Evolutionary conservation across 2,113 vertebrate species (phyloP).

Genomic region (Gavialis gangeticus): DNA sequence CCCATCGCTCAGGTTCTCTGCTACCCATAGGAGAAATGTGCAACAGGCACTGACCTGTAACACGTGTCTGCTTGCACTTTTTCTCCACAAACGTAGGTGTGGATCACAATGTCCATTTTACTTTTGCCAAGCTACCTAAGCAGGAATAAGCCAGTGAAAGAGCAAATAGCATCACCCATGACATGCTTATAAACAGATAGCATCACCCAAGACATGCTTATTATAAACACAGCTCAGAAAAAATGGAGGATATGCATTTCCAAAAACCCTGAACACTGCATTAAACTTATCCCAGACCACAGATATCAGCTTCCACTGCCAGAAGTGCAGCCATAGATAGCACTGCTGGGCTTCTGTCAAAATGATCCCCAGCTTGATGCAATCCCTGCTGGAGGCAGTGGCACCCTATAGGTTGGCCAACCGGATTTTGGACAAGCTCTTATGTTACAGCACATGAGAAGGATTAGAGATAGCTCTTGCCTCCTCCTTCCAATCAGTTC

Average conservation of each 20-base stretch:
- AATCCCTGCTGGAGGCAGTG: conserved; percentile 24
- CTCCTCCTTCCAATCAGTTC: background rate
- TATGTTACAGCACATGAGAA: background rate
- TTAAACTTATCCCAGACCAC: background rate
- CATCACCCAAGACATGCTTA: background rate
- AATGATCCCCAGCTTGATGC: conserved; percentile 26
- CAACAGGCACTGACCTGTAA: no score
- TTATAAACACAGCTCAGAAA: background rate
- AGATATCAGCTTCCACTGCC: background rate
- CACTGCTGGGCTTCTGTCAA: no score
- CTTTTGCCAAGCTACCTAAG: background rate
- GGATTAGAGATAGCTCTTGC: conserved; percentile 31
- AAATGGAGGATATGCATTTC: background rate
- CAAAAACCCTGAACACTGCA: background rate
- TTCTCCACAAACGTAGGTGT: background rate
- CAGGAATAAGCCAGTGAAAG: background rate
- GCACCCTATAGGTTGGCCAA: conserved; percentile 10
- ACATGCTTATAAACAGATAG: background rate
- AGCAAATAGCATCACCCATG: no score
- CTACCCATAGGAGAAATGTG: no score
- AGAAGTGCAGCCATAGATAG: background rate
- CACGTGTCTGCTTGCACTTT: background rate
- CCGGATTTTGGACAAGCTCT: background rate
- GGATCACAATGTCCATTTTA: background rate
- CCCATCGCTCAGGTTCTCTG: no score